A percentile compares a stretch with the other conserved stretches of the same genome.
These are phyloP conservation scores for Epinotia ramella DNA, from an alignment of 2,888 invertebrate species.

Conservation along the genomic window DNA sequence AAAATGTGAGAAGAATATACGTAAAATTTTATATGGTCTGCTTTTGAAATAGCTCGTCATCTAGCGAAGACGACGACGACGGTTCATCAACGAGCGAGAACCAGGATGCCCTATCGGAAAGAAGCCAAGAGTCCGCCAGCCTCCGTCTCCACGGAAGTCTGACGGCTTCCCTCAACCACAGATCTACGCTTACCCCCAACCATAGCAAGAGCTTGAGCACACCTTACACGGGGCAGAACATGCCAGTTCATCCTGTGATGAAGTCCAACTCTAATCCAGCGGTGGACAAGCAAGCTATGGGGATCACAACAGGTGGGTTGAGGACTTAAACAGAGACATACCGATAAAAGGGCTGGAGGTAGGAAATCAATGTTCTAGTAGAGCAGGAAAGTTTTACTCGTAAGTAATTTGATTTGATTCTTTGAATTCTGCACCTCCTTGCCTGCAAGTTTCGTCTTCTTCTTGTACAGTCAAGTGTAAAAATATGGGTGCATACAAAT, in stretches of 20 bases:
- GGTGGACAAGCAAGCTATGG: constrained; percentile 82
- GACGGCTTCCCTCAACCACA: constrained; percentile 59
- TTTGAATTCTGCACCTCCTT: not conserved
- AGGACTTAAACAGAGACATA: not conserved
- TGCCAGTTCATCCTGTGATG: constrained; percentile 79
- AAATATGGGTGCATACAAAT: no score
- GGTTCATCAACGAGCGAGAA: constrained; percentile 81
- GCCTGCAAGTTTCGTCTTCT: not conserved
- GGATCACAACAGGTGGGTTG: constrained; percentile 73
- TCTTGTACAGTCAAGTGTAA: no score
- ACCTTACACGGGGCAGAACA: constrained; percentile 75
- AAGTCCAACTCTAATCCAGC: constrained; percentile 82
- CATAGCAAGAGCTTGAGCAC: constrained; percentile 79
- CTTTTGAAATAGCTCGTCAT: constrained; percentile 86
- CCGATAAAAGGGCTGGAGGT: not conserved
- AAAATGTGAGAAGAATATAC: no score
- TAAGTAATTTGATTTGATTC: not conserved
- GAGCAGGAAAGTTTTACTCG: not conserved
- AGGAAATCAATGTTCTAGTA: not conserved
- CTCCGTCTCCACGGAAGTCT: constrained; percentile 62
- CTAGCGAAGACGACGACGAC: constrained; percentile 88
- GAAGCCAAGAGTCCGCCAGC: constrained; percentile 72
- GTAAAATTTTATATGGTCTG: not conserved
- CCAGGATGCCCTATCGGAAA: constrained; percentile 74
- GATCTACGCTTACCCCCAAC: constrained; percentile 66